Evolutionary conservation across 1,140 invertebrate species (phyloP), one percentile per base, ranked within the genome.

Genomic region (Teleopsis dalmanni): DNA sequence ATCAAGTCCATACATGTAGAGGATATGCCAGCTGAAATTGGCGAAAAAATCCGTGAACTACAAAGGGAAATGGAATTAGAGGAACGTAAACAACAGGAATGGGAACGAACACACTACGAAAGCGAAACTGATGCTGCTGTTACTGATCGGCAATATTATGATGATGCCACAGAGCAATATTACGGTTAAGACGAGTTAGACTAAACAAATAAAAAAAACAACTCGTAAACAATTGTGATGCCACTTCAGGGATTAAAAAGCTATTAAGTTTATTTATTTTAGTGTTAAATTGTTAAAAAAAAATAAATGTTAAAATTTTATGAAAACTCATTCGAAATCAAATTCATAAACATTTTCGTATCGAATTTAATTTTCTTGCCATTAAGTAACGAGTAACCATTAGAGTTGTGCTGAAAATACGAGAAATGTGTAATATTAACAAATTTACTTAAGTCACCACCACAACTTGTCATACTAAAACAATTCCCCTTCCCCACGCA

Each of bases 11-110:
- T 66, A 1, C 56, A 63, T 27, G 7, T 49, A 19, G 52, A 57
- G n/a, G 22, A 29, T 0, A 65, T 66, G 60, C 50, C 64, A 50
- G 60, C 57, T 53, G 59, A 58, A 38, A 47, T 64, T 11, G 41
- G 19, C 19, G 64, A 59, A 9, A 51, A 67, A 47, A 54, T 67
- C 1, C 51, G 26, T 4, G 57, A 59, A 58, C 50, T 66, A 16
- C 48, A 67, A 48, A 55, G 60, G 33, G 64, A 67, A 46, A 53
- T 67, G 18, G 64, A 67, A 43, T 31, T 29, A 8, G 27, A 43
- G 6, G 26, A 29, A 31, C 14, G 31, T 8, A 27, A 31, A 16
- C 6, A 8, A 16, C 31, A 43, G 6, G 41, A 43, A 29, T 18
- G 21, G 4, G 26, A 43, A 11, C 41, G 31, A 10, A 14, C 23